Percentiles rank a stretch among this genome's conserved stretches.
These are phyloP conservation scores for Cyanoliseus patagonus DNA, from an alignment of 2,113 vertebrate species.

Conservation along the genomic window DNA sequence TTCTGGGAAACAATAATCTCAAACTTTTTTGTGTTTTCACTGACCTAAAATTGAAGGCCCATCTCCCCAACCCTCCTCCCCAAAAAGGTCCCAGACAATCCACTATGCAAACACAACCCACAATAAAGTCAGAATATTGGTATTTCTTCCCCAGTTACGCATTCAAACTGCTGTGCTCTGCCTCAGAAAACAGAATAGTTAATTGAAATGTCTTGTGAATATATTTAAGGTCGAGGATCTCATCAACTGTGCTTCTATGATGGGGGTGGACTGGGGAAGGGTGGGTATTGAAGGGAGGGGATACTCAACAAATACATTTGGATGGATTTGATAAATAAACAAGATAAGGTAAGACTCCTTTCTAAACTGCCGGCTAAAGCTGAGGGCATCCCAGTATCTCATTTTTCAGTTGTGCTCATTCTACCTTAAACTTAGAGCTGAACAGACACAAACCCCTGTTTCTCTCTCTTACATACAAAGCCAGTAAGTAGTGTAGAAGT, in stretches of 20 bases:
- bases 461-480: background rate
- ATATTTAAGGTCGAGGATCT: background rate
- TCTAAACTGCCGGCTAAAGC: background rate
- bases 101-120: background rate
- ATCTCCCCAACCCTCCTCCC: rapidly evolving
- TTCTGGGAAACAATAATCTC: background rate
- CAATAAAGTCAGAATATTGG: background rate
- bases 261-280: background rate
- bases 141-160: background rate
- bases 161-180: background rate
- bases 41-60: background rate
- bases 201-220: background rate
- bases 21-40: background rate
- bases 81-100: background rate
- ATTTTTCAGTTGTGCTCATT: background rate
- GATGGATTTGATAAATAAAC: background rate
- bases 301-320: background rate
- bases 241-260: background rate
- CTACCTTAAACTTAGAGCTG: background rate
- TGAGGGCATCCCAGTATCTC: background rate
- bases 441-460: background rate
- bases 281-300: background rate
- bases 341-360: background rate
- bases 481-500: background rate
- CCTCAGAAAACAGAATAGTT: background rate